A percentile compares a stretch with the other conserved stretches of the same genome.
phyloP scores from a whole-genome alignment of 2,113 vertebrate species.

The Syngnathus typhle region DNA sequence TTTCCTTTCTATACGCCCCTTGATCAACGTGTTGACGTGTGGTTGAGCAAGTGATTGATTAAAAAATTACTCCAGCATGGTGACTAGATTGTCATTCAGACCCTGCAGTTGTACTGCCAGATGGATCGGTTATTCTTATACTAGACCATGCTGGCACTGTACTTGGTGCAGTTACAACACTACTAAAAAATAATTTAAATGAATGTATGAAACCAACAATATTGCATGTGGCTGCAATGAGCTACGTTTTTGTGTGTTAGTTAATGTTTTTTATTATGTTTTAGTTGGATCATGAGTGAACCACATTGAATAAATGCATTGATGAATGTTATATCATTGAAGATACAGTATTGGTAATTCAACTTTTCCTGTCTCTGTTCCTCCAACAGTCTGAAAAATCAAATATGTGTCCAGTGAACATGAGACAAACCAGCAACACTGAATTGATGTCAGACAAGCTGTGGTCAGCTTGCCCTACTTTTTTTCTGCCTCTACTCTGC shows the following conservation, averaged over 20 bases:
- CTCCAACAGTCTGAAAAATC: constrained; percentile 72
- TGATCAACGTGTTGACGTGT: background rate
- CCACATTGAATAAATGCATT: background rate
- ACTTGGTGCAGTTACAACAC: too few relatives aligned
- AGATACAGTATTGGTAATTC: constrained; percentile 43
- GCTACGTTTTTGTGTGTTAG: background rate
- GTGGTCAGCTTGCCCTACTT: constrained; percentile 65
- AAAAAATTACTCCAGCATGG: background rate
- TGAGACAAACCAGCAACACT: constrained; percentile 37
- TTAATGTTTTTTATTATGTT: background rate
- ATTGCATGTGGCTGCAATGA: too few relatives aligned
- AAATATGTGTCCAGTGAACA: constrained; percentile 73
- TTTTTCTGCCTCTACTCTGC: constrained; percentile 58
- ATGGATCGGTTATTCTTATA: background rate
- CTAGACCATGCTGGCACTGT: background rate
- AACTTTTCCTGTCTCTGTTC: constrained; percentile 15
- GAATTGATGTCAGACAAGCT: constrained; percentile 78
- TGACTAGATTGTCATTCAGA: background rate
- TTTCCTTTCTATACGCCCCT: background rate
- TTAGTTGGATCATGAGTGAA: background rate
- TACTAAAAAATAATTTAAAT: too few relatives aligned
- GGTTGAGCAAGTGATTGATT: constrained; percentile 3
- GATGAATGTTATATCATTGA: background rate
- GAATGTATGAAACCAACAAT: too few relatives aligned
- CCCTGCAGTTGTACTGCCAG: background rate